Conservation (phyloP, 53 echinoderm and acorn worm species). For the Stichopus horrens region DNA sequence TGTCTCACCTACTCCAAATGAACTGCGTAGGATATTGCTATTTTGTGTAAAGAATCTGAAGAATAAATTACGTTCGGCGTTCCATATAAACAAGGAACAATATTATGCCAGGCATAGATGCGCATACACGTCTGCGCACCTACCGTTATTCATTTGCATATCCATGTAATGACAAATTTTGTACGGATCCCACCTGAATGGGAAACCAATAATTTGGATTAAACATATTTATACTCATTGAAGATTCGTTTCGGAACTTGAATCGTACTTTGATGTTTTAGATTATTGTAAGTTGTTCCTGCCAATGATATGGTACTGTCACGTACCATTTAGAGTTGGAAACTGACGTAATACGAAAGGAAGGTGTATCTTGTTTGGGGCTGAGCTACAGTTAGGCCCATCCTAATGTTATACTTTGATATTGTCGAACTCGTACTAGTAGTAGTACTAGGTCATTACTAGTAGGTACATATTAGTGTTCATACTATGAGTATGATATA, state of each 20-base stretch:
- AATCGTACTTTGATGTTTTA: slow-evolving; percentile 3
- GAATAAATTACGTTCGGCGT: too few relatives aligned
- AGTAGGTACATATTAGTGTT: too few relatives aligned
- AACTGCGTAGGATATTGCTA: too few relatives aligned
- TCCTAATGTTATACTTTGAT: too few relatives aligned
- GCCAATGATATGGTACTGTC: not conserved
- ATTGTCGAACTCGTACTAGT: too few relatives aligned
- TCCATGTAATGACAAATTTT: slow-evolving; percentile 41
- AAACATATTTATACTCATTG: not conserved
- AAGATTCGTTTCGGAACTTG: slow-evolving; percentile 10
- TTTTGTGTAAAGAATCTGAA: too few relatives aligned
- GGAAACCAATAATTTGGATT: slow-evolving; percentile 13
- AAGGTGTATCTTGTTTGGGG: not conserved
- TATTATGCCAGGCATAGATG: not conserved
- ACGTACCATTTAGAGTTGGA: not conserved
- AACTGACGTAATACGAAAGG: not conserved
- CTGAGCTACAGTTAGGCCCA: not conserved
- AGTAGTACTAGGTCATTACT: too few relatives aligned
- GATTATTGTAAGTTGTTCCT: not conserved
- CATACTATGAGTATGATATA: too few relatives aligned
- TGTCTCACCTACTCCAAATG: too few relatives aligned
- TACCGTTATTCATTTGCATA: slow-evolving; percentile 36
- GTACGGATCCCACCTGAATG: not conserved
- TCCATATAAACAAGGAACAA: not conserved
- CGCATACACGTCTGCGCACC: slow-evolving; percentile 18